Evolutionary conservation across 1,140 invertebrate species (phyloP).

Genomic region (Drosophila pachea): DNA sequence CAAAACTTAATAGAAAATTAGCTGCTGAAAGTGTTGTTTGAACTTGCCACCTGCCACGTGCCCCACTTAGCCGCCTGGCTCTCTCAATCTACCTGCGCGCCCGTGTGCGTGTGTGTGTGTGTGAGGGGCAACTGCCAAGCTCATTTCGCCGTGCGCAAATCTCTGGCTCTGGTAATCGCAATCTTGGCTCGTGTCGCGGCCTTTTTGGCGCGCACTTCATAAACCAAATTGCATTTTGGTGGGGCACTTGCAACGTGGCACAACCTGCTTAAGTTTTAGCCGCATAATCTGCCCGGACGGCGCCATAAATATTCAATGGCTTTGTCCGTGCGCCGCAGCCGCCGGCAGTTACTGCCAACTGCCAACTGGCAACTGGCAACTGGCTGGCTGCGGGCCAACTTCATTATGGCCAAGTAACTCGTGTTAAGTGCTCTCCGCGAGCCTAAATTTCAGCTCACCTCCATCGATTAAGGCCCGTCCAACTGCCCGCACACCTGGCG

Average conservation of each 20-base stretch:
- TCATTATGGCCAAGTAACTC: conserved; percentile 49
- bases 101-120: not conserved
- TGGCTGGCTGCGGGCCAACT: conserved; percentile 47
- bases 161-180: conserved; percentile 37
- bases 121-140: conserved; percentile 51
- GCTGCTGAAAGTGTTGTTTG: conserved; percentile 48
- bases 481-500: conserved; percentile 41
- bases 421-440: conserved; percentile 12
- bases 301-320: conserved; percentile 73
- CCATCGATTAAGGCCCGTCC: conserved; percentile 58
- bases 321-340: conserved; percentile 35
- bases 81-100: no score
- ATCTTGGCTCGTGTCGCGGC: conserved; percentile 32
- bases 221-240: conserved; percentile 72
- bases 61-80: not conserved
- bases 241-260: conserved; percentile 35
- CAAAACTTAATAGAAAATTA: conserved; percentile 51
- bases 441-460: conserved; percentile 4
- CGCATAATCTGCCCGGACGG: conserved; percentile 70
- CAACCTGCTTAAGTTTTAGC: conserved; percentile 70
- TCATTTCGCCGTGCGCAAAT: conserved; percentile 63
- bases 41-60: conserved; percentile 14
- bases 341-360: conserved; percentile 31
- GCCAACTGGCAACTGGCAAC: conserved; percentile 8
- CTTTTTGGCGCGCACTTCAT: conserved; percentile 59